These are phyloP conservation scores for Lipophrys pholis DNA, from an alignment of 2,113 vertebrate species.

Conservation along the genomic window DNA sequence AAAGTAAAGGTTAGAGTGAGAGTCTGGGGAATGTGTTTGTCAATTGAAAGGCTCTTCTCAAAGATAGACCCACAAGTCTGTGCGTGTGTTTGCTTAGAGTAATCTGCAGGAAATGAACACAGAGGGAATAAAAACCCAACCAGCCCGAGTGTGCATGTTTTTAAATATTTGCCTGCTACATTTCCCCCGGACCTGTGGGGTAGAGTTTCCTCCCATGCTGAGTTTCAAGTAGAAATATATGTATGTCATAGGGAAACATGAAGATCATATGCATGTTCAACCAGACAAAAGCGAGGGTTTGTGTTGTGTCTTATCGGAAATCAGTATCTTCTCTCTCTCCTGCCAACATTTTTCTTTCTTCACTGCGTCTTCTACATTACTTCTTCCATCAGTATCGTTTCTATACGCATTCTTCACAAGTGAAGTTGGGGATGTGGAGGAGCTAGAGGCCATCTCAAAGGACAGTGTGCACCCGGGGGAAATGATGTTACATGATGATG, in stretches of 20 bases:
- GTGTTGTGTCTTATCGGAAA: constrained; percentile 27
- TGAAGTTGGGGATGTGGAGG: too few species aligned
- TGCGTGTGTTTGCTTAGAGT: too few species aligned
- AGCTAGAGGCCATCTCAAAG: too few species aligned
- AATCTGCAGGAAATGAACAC: too few species aligned
- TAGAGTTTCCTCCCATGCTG: constrained; percentile 5
- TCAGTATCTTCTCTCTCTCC: neutral
- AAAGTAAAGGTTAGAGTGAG: too few species aligned
- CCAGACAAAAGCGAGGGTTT: constrained; percentile 32
- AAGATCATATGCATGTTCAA: constrained; percentile 30
- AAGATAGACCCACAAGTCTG: neutral
- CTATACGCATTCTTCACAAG: too few species aligned
- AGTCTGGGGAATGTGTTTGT: too few species aligned
- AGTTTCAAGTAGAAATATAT: constrained; percentile 32
- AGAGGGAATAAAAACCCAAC: too few species aligned
- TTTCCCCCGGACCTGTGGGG: constrained; percentile 7
- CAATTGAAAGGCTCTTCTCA: too few species aligned
- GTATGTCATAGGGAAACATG: constrained; percentile 33
- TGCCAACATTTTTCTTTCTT: constrained; percentile 10
- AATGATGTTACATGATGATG: too few species aligned
- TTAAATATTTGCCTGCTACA: neutral
- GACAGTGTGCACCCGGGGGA: too few species aligned
- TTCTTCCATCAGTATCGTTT: neutral
- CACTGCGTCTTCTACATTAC: constrained; percentile 22
- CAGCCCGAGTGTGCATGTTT: neutral